Evolutionary conservation across 2,113 vertebrate species (phyloP), one percentile per base, ranked within the genome.

Genomic region (Anas platyrhynchos): DNA sequence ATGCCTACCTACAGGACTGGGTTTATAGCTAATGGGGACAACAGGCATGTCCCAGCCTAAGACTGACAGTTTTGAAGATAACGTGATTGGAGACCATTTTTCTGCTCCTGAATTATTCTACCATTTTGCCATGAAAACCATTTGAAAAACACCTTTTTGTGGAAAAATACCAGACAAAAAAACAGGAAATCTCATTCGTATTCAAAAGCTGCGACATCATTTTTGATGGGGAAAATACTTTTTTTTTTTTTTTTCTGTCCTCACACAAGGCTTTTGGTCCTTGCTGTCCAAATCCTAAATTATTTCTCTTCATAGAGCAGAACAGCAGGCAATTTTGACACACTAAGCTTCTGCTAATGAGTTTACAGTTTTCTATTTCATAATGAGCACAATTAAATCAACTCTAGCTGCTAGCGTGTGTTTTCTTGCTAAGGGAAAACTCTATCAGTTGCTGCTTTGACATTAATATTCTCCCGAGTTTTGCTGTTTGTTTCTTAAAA

Each of bases 131-230:
- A 18, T 20, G n/a, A 58, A 85, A 72, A 36, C 4, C 2, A 34
- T n/a, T 27, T 56, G n/a, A 66, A 85, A 73, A 25, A 8, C 4
- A 59, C 12, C 11, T 55, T 6, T 32, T 54, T 26, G 11, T 3
- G 2, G 8, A 4, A 55, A 67, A 83, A 44, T 9, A 25, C 36
- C 23, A 50, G 31, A 55, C 44, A 8, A 31, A 41, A 65, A 26
- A 27, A 27, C 20, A 15, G 22, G 21, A 32, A 67, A 16, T 1
- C 58, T 20, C 17, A 62, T 22, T 82, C 10, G 10, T 3, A 2
- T 41, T 71, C 50, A 23, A 71, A 72, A n/a, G 29, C n/a, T 32
- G 4, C 2, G 17, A 15, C 4, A 0, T 8, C 8, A 4, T 7
- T 38, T 46, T 81, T 77, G 23, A 76, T 83, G 25, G 11, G 34